Evolutionary conservation across 2,888 invertebrate species (phyloP), one percentile per base, ranked within the genome.

Genomic region (Drosophila mercatorum): DNA sequence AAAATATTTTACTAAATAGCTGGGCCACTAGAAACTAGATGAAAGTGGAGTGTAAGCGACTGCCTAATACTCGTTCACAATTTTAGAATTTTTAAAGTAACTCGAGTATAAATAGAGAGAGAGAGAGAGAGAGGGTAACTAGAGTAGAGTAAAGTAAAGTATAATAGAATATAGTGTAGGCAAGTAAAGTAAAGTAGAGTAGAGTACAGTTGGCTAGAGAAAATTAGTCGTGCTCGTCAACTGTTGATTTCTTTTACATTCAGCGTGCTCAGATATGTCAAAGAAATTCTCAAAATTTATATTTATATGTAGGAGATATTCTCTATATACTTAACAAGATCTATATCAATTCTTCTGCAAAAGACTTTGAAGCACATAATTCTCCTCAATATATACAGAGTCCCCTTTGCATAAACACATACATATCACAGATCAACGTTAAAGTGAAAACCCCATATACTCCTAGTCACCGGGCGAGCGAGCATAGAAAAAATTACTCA

Each of bases 1-100:
- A 88, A 88, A 86, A 90, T 77, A 85, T 89, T 83, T 85, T 49
- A 79, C 68, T 81, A 86, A 85, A 82, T 71, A 73, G 66, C 76
- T 22, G 58, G 49, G 44, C 41, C 62, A 44, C 26, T 38, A 56
- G 70, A 84, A 85, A 34, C 36, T 55, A 55, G 38, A 55, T 6
- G 11, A 55, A 40, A 28, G 28, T 26, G 6, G 28, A 5, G 5
- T 17, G 11, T n/a, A 0, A 14, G 4, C 40, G 28, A 28, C 55
- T 41, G 41, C 40, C 8, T 10, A 28, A 55, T 55, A 5, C 55
- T 28, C 41, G 55, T 0, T 17, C 34, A 34, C 1, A 2, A 10
- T 5, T 0, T 10, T 34, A 7, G 31, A 34, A 3, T 22, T 22
- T 22, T 22, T 22, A 22, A 22, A 22, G 2, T 22, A 1, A 28